A percentile compares a stretch with the other conserved stretches of the same genome.
These are phyloP conservation scores for Notothenia rossii DNA, from an alignment of 2,113 vertebrate genomes.

Conservation along the genomic window DNA sequence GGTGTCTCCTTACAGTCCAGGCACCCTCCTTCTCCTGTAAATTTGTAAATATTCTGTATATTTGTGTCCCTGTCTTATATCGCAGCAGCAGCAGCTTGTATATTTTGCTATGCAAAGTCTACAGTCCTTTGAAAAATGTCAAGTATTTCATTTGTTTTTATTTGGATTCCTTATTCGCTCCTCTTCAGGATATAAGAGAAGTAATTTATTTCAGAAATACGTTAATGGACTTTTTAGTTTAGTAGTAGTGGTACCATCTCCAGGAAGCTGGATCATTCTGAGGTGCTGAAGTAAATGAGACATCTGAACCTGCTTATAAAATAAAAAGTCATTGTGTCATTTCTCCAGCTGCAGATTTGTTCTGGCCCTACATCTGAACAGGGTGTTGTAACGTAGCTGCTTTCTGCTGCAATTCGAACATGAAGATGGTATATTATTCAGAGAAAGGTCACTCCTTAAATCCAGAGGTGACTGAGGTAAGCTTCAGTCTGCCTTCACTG, in stretches of 20 bases:
- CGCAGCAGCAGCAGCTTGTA: conserved; percentile 69
- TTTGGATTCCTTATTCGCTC: conserved; percentile 18
- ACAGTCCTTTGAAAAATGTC: conserved; percentile 36
- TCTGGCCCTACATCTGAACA: background rate
- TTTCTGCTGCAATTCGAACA: conserved; percentile 50
- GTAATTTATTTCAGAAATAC: conserved; percentile 17
- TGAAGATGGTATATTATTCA: conserved; percentile 36
- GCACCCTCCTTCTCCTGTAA: conserved; percentile 71
- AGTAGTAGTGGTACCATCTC: background rate
- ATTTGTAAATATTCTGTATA: conserved; percentile 86
- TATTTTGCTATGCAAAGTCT: conserved; percentile 64
- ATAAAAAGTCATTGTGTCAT: conserved; percentile 12
- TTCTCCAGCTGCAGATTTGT: conserved; percentile 2
- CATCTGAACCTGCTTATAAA: background rate
- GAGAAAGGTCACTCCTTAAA: conserved; percentile 53
- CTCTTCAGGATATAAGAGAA: conserved; percentile 2
- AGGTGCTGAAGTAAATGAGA: background rate
- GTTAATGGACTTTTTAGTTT: conserved; percentile 34
- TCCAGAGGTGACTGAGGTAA: conserved; percentile 28
- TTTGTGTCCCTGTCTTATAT: conserved; percentile 56
- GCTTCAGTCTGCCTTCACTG: conserved; percentile 7
- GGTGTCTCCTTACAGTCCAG: conserved; percentile 22
- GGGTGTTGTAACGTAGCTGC: conserved; percentile 2
- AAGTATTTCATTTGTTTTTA: conserved; percentile 38
- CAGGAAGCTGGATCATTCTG: background rate